A percentile compares a stretch with the other conserved stretches of the same genome.
Evolutionary conservation across 2,113 vertebrate genomes (phyloP).

Genomic region (Prietella phreatophila): DNA sequence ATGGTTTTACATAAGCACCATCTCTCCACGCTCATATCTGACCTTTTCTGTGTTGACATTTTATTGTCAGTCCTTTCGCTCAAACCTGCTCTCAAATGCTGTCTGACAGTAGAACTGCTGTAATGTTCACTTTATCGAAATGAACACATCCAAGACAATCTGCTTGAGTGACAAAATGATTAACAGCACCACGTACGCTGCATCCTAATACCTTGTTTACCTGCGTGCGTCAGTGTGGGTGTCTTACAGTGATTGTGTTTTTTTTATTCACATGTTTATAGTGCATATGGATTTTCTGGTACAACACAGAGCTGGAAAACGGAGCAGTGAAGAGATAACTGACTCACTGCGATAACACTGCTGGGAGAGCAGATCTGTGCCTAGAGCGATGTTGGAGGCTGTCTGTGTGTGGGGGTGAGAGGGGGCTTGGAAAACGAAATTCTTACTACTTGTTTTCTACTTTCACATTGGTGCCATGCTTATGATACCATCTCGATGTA

Average conservation of each 20-base stretch:
- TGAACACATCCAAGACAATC: constrained; percentile 48
- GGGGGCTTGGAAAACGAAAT: constrained; percentile 18
- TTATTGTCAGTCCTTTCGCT: constrained; percentile 41
- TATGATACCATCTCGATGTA: constrained; percentile 28
- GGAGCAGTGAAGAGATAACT: constrained; percentile 48
- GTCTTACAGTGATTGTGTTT: constrained; percentile 45
- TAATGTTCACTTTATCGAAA: constrained; percentile 52
- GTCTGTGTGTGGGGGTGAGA: constrained; percentile 28
- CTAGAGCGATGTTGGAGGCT: constrained; percentile 30
- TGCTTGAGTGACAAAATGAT: constrained; percentile 56
- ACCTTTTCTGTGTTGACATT: constrained; percentile 53
- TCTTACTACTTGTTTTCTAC: constrained; percentile 12
- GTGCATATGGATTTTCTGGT: background rate
- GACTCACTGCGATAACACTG: constrained; percentile 46
- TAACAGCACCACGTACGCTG: constrained; percentile 38
- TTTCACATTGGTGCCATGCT: constrained; percentile 17
- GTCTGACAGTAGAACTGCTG: constrained; percentile 41
- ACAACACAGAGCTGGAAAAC: constrained; percentile 4
- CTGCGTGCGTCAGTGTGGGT: constrained; percentile 17
- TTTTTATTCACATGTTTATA: background rate
- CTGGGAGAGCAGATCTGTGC: constrained; percentile 42
- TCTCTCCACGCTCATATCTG: constrained; percentile 41
- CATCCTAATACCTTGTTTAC: constrained; percentile 48
- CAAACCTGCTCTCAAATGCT: constrained; percentile 21
- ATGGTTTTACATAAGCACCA: constrained; percentile 42